Conservation (phyloP, 2,113 vertebrate genomes). For the Eublepharis macularius region DNA sequence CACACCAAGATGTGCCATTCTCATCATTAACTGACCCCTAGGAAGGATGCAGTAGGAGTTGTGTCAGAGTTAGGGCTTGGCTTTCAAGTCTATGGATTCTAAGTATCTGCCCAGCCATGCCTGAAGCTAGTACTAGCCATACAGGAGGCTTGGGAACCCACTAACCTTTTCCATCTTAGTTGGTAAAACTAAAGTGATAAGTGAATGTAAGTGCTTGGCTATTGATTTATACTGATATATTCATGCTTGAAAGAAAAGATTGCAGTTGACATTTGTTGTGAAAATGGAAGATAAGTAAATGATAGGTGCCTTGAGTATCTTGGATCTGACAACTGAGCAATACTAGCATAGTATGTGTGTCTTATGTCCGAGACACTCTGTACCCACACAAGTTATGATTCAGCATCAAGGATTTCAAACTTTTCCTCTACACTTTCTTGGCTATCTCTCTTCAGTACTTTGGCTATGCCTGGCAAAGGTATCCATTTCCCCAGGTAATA, state of each 20-base stretch:
- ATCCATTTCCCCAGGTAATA: conserved; percentile 13
- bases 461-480: conserved; percentile 27
- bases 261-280: neutral
- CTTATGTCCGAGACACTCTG: conserved; percentile 5
- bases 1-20: neutral
- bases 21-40: neutral
- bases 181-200: no score
- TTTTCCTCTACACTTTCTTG: conserved; percentile 14
- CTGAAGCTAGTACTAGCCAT: neutral
- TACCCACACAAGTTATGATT: neutral
- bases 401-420: conserved; percentile 10
- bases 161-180: neutral
- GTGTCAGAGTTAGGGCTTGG: neutral
- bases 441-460: conserved; percentile 1
- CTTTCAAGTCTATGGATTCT: neutral
- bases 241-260: neutral
- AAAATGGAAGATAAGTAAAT: neutral
- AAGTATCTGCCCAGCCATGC: neutral
- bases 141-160: neutral
- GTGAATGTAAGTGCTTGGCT: neutral
- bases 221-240: neutral
- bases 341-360: neutral
- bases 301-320: neutral
- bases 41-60: neutral
- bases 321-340: neutral